Percentiles rank a stretch among this genome's conserved stretches.
phyloP scores from a whole-genome alignment of 2,113 vertebrate species.

The Nansenia antarctica region DNA sequence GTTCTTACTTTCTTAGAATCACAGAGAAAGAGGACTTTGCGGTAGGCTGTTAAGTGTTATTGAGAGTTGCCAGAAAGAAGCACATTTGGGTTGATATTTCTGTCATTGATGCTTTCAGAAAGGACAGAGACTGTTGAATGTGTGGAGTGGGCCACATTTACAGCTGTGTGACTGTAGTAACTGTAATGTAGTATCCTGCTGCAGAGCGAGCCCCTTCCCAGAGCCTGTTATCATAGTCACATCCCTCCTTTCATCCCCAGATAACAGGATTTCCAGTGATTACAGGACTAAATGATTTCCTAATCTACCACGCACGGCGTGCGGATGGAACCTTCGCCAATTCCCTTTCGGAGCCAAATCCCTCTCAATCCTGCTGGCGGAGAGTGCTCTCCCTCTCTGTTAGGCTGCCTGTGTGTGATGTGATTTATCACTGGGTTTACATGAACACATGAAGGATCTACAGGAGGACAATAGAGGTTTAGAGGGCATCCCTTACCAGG shows the following conservation, averaged over 20 bases:
- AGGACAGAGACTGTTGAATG: not conserved
- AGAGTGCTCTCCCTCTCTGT: not conserved
- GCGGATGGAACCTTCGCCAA: constrained; percentile 34
- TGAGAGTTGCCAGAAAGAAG: no score
- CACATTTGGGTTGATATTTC: no score
- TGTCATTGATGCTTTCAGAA: not conserved
- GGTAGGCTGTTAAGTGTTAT: no score
- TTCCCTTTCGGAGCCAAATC: constrained; percentile 30
- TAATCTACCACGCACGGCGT: constrained; percentile 40
- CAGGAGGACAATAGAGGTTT: not conserved
- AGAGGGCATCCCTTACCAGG: no score
- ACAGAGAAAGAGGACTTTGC: no score
- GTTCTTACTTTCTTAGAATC: no score
- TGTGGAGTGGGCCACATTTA: not conserved
- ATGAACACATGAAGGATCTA: not conserved
- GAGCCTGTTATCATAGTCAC: no score
- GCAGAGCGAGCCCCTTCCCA: no score
- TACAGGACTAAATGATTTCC: constrained; percentile 41
- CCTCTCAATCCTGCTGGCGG: constrained; percentile 20
- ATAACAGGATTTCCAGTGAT: constrained; percentile 42
- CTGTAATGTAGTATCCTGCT: no score
- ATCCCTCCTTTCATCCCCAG: constrained; percentile 13
- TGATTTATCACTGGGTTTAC: constrained; percentile 13
- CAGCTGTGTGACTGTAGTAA: no score
- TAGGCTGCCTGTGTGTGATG: constrained; percentile 21